A percentile compares a stretch with the other conserved stretches of the same genome.
These are phyloP conservation scores for Ceyx melanurus DNA, from an alignment of 2,113 vertebrate genomes.

Conservation along the genomic window DNA sequence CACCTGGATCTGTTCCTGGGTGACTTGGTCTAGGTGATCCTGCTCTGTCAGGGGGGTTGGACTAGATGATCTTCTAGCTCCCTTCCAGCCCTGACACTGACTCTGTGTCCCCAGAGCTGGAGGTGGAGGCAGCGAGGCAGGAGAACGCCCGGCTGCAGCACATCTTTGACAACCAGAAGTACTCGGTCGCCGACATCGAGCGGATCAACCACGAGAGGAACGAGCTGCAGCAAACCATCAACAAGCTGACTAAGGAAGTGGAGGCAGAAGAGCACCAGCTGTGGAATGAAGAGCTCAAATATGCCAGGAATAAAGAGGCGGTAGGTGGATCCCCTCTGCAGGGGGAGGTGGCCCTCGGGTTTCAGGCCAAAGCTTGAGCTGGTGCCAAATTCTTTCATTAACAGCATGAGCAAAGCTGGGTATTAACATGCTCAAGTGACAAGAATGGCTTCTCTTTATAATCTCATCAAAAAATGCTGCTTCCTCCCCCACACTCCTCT, in stretches of 20 bases:
- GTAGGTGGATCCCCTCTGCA: slow-evolving; percentile 67
- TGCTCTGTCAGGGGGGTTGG: too few species aligned
- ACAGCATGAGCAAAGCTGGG: neutral
- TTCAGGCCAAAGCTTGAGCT: neutral
- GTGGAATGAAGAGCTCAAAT: slow-evolving; percentile 92
- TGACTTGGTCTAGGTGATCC: too few species aligned
- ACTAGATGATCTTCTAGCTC: too few species aligned
- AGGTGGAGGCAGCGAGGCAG: slow-evolving; percentile 83
- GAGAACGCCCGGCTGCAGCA: slow-evolving; percentile 83
- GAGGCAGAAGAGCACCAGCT: slow-evolving; percentile 86
- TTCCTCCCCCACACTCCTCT: neutral
- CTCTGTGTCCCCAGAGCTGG: slow-evolving; percentile 11
- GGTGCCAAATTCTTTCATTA: neutral
- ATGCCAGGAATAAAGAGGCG: slow-evolving; percentile 88
- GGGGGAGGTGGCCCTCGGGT: neutral
- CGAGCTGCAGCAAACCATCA: slow-evolving; percentile 88
- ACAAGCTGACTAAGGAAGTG: slow-evolving; percentile 82
- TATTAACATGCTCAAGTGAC: neutral
- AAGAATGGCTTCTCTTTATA: neutral
- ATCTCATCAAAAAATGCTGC: neutral
- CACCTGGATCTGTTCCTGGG: too few species aligned
- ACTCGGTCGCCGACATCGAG: slow-evolving; percentile 90
- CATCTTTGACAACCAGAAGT: slow-evolving; percentile 89
- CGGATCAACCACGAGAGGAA: slow-evolving; percentile 92
- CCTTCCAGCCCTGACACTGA: too few species aligned